Conservation (phyloP, 64 coral and sea anemone genomes). For the Platygyra sinensis region DNA sequence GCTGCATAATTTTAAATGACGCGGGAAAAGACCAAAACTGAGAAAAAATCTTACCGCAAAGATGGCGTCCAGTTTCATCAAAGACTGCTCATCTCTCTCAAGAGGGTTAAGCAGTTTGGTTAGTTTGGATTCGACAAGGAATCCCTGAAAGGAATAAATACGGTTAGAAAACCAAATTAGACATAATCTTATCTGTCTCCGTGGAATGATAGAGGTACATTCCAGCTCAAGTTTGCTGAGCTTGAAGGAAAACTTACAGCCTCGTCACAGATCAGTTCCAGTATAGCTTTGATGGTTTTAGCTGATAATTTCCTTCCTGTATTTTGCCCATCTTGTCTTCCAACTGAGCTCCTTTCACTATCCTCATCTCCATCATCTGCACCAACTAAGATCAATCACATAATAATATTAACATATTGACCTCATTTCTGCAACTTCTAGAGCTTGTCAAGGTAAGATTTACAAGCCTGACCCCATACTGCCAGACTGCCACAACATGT, state of each 20-base stretch:
- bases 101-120: conserved; percentile 94
- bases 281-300: conserved; percentile 86
- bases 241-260: conserved; percentile 54
- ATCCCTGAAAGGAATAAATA: conserved; percentile 66
- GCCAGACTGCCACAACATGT: too few species aligned
- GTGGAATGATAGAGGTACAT: too few species aligned
- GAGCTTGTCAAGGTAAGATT: too few species aligned
- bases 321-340: conserved; percentile 31
- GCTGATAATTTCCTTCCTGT: conserved; percentile 70
- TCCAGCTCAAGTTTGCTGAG: not conserved
- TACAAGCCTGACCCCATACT: too few species aligned
- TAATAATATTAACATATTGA: not conserved
- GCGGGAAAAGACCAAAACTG: too few species aligned
- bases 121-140: conserved; percentile 96
- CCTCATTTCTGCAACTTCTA: too few species aligned
- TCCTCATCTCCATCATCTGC: conserved; percentile 66
- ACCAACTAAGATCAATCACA: conserved; percentile 12
- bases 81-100: conserved; percentile 92
- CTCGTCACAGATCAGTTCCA: conserved; percentile 98
- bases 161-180: too few species aligned
- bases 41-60: conserved; percentile 75
- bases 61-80: conserved; percentile 98
- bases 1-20: not conserved
- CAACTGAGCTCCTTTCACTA: conserved; percentile 46
- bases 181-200: too few species aligned